Conservation (phyloP, 92 coral and sea anemone species). For the Palythoa heliodiscus region DNA sequence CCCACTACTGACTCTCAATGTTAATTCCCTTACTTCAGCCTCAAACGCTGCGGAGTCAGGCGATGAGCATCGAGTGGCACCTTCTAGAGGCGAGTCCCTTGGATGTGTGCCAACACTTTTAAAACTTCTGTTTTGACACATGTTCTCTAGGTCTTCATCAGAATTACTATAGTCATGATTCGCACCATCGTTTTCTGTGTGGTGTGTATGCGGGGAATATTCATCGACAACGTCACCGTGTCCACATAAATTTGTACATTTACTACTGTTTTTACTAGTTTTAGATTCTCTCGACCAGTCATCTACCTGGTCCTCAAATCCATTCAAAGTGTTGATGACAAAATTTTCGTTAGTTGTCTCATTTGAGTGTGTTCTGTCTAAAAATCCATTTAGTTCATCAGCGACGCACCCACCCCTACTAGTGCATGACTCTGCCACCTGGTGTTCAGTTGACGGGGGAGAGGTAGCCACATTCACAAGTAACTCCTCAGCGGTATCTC, state of each 20-base stretch:
- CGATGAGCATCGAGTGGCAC: background rate
- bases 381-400: background rate
- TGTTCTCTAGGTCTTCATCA: background rate
- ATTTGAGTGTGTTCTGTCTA: background rate
- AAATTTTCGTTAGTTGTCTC: background rate
- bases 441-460: background rate
- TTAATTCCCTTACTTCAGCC: slow-evolving; percentile 26
- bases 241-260: background rate
- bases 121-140: background rate
- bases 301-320: background rate
- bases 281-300: background rate
- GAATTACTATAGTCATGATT: background rate
- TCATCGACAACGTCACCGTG: background rate
- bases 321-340: background rate
- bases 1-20: slow-evolving; percentile 12
- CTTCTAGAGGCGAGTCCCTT: background rate
- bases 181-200: background rate
- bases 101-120: background rate
- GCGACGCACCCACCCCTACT: background rate
- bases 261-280: background rate
- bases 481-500: background rate
- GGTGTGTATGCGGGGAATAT: background rate
- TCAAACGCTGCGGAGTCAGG: slow-evolving; percentile 37
- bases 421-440: background rate
- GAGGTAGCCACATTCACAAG: slow-evolving; percentile 37